Percentiles rank a stretch among this genome's conserved stretches.
Conservation (phyloP, 2,888 invertebrate genomes). For the Drosophila niveifrons region DNA sequence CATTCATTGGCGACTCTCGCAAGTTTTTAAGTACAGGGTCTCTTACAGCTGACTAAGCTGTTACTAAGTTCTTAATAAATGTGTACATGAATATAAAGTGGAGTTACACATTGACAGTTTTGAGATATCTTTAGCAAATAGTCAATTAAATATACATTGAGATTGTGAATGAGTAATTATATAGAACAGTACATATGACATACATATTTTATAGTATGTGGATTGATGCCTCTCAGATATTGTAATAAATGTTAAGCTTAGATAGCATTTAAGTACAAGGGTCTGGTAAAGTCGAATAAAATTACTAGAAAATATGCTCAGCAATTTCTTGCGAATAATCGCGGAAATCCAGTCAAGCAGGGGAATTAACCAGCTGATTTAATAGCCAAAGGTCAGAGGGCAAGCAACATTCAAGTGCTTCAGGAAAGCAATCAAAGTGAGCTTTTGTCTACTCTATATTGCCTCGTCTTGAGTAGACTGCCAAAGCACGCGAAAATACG, state of each 20-base stretch:
- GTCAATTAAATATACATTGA: too few relatives aligned
- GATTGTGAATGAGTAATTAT: too few relatives aligned
- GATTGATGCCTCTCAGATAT: too few relatives aligned
- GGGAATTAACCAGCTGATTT: background rate
- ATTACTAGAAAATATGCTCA: background rate
- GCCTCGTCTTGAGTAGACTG: background rate
- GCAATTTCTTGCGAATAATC: background rate
- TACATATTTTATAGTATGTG: too few relatives aligned
- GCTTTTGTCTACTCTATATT: background rate
- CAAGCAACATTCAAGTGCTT: background rate
- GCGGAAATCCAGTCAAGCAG: background rate
- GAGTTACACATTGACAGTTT: background rate
- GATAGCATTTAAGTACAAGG: too few relatives aligned
- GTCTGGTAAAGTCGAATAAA: background rate
- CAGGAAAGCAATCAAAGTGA: background rate
- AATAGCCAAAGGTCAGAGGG: constrained; percentile 15
- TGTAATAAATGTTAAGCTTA: too few relatives aligned
- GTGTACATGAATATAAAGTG: background rate
- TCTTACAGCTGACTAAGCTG: background rate
- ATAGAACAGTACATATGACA: too few relatives aligned
- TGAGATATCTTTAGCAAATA: too few relatives aligned
- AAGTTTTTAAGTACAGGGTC: too few relatives aligned
- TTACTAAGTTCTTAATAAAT: background rate
- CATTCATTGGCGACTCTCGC: too few relatives aligned
- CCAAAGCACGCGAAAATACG: constrained; percentile 36